Conservation (phyloP, 2,888 invertebrate species). For the Byasa hedistus region DNA sequence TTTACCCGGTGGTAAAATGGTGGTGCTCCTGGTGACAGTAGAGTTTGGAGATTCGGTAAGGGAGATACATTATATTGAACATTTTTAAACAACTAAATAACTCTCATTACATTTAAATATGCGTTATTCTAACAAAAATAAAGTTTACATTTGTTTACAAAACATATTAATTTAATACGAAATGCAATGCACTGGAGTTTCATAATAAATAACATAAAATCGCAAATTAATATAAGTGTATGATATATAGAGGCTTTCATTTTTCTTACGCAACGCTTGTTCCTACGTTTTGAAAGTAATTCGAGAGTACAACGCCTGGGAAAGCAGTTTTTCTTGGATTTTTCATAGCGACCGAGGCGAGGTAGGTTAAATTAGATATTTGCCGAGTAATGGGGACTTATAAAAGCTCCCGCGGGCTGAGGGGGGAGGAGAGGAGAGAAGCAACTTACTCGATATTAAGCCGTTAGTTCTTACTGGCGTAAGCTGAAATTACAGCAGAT, state of each 20-base stretch:
- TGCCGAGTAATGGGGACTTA: conserved; percentile 63
- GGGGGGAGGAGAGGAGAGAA: conserved; percentile 35
- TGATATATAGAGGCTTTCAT: too few relatives aligned
- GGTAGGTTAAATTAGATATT: conserved; percentile 66
- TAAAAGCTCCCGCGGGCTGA: conserved; percentile 46
- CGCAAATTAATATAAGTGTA: too few relatives aligned
- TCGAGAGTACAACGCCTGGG: conserved; percentile 45
- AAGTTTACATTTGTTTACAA: too few relatives aligned
- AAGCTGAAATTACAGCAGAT: conserved; percentile 18
- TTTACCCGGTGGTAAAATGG: not conserved
- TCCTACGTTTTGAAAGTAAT: conserved; percentile 35
- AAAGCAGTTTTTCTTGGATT: conserved; percentile 58
- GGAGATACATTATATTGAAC: too few relatives aligned
- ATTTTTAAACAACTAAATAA: too few relatives aligned
- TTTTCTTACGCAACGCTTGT: conserved; percentile 33
- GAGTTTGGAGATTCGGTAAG: too few relatives aligned
- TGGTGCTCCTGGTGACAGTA: too few relatives aligned
- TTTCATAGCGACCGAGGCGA: conserved; percentile 54
- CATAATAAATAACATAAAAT: too few relatives aligned
- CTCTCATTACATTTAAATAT: too few relatives aligned
- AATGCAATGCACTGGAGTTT: too few relatives aligned
- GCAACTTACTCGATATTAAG: conserved; percentile 52
- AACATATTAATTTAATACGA: too few relatives aligned
- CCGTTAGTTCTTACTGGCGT: conserved; percentile 51
- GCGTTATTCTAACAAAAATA: too few relatives aligned